These are phyloP conservation scores for Dasyornis broadbenti DNA, from an alignment of 2,113 vertebrate species.

Conservation along the genomic window DNA sequence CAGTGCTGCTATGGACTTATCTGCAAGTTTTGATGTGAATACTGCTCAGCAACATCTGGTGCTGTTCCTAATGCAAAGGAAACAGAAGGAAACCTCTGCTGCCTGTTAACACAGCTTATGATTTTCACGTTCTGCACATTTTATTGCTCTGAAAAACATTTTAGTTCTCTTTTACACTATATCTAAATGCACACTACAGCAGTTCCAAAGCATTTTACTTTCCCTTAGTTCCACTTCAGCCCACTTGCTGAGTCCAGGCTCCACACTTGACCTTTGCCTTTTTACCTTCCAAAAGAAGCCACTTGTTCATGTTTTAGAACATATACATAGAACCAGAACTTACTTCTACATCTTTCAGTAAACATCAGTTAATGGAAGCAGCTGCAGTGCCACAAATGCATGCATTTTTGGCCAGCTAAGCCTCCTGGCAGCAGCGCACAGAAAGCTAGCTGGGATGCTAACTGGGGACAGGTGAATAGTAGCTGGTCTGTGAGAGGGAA, in stretches of 20 bases:
- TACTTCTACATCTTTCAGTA: background rate
- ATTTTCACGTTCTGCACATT: background rate
- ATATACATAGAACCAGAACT: background rate
- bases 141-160: background rate
- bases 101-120: background rate
- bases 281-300: background rate
- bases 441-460: background rate
- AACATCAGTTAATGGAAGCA: background rate
- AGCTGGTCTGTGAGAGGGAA: background rate
- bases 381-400: background rate
- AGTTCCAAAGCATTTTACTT: background rate
- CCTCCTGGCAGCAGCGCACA: background rate
- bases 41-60: background rate
- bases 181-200: background rate
- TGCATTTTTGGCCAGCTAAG: background rate
- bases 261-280: background rate
- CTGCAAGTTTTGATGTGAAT: background rate
- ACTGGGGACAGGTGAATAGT: background rate
- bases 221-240: background rate
- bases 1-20: background rate
- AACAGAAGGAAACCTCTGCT: background rate
- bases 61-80: background rate
- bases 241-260: background rate
- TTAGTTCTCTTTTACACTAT: background rate
- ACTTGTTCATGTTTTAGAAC: background rate